A percentile compares a stretch with the other conserved stretches of the same genome.
phyloP scores from a whole-genome alignment of 2,113 vertebrate species.

The Spheniscus mendiculus region DNA sequence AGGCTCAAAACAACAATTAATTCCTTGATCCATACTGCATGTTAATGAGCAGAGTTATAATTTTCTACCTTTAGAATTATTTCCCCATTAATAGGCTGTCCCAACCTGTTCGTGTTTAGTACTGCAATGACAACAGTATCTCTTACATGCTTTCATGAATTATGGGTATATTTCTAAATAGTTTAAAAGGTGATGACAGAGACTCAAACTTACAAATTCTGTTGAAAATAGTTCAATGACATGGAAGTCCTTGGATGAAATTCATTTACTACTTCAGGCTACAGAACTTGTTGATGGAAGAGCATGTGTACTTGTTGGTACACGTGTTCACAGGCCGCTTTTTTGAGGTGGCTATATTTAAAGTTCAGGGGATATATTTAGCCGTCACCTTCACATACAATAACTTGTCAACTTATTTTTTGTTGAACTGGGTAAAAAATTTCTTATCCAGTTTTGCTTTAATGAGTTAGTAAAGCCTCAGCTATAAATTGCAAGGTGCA shows the following conservation, averaged over 20 bases:
- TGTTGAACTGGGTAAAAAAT: not conserved
- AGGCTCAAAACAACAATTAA: not conserved
- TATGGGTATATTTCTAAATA: not conserved
- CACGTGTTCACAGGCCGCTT: not conserved
- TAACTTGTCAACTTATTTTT: not conserved
- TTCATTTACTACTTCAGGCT: not conserved
- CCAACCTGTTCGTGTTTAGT: not conserved
- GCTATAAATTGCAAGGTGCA: not conserved
- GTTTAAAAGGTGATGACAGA: not conserved
- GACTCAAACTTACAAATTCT: not conserved
- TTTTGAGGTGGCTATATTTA: not conserved
- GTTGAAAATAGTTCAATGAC: not conserved
- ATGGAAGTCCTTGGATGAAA: not conserved
- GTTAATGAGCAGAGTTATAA: not conserved
- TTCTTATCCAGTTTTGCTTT: not conserved
- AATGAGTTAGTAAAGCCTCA: slow-evolving; percentile 18
- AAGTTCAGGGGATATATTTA: not conserved
- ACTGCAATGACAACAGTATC: not conserved
- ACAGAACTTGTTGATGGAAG: not conserved
- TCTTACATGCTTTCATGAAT: not conserved
- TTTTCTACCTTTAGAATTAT: not conserved
- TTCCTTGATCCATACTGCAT: not conserved
- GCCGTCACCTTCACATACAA: not conserved
- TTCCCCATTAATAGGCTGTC: not conserved
- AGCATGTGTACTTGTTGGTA: not conserved